Conservation (phyloP, 1,140 invertebrate genomes). For the Charaxes varanes region DNA sequence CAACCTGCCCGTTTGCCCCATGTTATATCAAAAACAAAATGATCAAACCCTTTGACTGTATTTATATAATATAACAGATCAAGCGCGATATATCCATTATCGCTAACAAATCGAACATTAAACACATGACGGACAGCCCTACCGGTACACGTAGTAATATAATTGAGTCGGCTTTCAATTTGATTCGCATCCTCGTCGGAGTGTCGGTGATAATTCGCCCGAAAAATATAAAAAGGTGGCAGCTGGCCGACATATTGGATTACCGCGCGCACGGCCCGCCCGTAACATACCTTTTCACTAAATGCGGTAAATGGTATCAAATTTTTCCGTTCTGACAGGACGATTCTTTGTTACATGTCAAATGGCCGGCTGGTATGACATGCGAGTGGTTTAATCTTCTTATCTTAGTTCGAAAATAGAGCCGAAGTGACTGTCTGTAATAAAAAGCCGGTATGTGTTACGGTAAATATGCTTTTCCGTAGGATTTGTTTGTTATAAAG, state of each 20-base stretch:
- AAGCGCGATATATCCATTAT: too few species aligned
- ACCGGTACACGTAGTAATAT: slow-evolving; percentile 54
- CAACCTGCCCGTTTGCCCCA: too few species aligned
- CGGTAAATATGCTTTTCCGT: too few species aligned
- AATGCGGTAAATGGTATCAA: slow-evolving; percentile 33
- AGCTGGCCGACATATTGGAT: slow-evolving; percentile 66
- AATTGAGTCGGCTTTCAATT: slow-evolving; percentile 73
- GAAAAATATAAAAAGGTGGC: slow-evolving; percentile 70
- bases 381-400: too few species aligned
- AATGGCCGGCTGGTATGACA: background rate
- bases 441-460: too few species aligned
- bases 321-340: slow-evolving; percentile 22
- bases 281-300: slow-evolving; percentile 34
- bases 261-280: slow-evolving; percentile 30
- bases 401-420: too few species aligned
- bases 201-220: slow-evolving; percentile 70
- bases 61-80: too few species aligned
- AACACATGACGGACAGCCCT: slow-evolving; percentile 29
- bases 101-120: too few species aligned
- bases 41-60: too few species aligned
- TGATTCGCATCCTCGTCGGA: slow-evolving; percentile 65
- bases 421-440: too few species aligned
- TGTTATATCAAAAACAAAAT: too few species aligned
- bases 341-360: slow-evolving; percentile 14
- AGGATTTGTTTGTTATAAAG: too few species aligned